Base-by-base conservation (phyloP, 2,888 invertebrate genomes). In the Volucella zonaria region DNA sequence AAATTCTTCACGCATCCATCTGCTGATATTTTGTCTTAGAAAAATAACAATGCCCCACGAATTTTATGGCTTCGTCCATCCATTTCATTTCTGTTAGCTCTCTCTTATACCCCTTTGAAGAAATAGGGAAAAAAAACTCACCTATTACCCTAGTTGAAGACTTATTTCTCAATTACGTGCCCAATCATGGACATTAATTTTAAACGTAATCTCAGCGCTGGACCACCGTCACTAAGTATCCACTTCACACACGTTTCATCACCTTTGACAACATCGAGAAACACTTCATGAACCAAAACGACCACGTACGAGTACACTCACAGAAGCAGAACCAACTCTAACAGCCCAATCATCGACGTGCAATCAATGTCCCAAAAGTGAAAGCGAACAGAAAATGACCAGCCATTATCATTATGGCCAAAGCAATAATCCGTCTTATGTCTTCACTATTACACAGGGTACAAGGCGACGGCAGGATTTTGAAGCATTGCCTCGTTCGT, bases 341-440 rank as follows among this genome's bases (percentile, higher is more conserved):
- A 59, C 58, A 71, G 66, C 56, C 61, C 68, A 70, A 70, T 77
- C 77, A 77, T 77, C 62, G 56, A 58, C 58, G 52, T 15, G 64
- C 58, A 79, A 79, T 73, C 71, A 71, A 51, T 78, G 71, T 78
- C 66, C 59, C 23, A 49, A 64, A 71, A 62, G 62, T 70, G 56
- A 62, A 56, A 71, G 59, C 71, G 58, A 15, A 59, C 64, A 73
- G 64, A 52, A 79, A 71, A 79, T 73, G 64, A 73, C 66, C 71
- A 64, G 11, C 66, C 71, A 71, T 73, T 73, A 79, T 79, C 78
- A 66, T 79, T 71, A 79, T 73, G 71, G 62, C 15, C 67, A 38
- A 40, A 59, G 59, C 64, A 59, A 43, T 79, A 79, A 79, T 79
- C 71, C 64, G 14, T 66, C 66, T 79, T 73, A 79, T 73, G 71